phyloP scores from a whole-genome alignment of 2,797 vertebrate genomes.

The Poeciliopsis gracilis region DNA sequence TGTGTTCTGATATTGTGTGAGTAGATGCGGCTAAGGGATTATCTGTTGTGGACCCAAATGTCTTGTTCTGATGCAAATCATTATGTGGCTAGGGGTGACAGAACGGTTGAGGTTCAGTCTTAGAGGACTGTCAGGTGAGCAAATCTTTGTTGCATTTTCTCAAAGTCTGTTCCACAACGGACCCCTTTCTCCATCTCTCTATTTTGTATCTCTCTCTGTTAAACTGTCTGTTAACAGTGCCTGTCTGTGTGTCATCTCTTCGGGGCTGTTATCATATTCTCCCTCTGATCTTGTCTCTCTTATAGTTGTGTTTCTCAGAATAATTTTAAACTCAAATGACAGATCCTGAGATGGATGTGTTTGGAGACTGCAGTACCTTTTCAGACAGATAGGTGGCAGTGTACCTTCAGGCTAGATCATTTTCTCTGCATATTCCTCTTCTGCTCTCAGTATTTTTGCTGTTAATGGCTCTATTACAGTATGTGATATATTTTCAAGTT shows the following conservation, averaged over 20 bases:
- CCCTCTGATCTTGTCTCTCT: conserved; percentile 83
- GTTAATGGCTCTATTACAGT: conserved; percentile 31
- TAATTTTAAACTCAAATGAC: conserved; percentile 83
- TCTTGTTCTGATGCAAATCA: conserved; percentile 41
- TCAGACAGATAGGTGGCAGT: conserved; percentile 96
- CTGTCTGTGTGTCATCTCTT: conserved; percentile 89
- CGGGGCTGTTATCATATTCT: conserved; percentile 89
- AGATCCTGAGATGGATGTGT: conserved; percentile 81
- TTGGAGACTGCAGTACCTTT: conserved; percentile 78
- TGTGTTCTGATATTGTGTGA: conserved; percentile 45
- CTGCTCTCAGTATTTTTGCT: conserved; percentile 23
- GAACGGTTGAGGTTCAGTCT: conserved; percentile 33
- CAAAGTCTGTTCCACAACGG: conserved; percentile 81
- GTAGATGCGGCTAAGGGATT: neutral
- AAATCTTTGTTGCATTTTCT: conserved; percentile 86
- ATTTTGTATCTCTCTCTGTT: conserved; percentile 23
- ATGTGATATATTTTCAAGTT: conserved; percentile 83
- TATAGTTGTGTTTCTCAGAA: conserved; percentile 61
- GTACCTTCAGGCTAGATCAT: conserved; percentile 88
- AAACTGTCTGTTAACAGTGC: conserved; percentile 52
- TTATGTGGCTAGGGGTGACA: conserved; percentile 12
- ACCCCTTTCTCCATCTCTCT: conserved; percentile 39
- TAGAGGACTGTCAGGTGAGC: conserved; percentile 84
- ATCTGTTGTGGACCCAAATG: conserved; percentile 27
- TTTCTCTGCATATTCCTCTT: conserved; percentile 35